A percentile compares a stretch with the other conserved stretches of the same genome.
Conservation (phyloP, 2,113 vertebrate genomes). For the Falco punctatus region DNA sequence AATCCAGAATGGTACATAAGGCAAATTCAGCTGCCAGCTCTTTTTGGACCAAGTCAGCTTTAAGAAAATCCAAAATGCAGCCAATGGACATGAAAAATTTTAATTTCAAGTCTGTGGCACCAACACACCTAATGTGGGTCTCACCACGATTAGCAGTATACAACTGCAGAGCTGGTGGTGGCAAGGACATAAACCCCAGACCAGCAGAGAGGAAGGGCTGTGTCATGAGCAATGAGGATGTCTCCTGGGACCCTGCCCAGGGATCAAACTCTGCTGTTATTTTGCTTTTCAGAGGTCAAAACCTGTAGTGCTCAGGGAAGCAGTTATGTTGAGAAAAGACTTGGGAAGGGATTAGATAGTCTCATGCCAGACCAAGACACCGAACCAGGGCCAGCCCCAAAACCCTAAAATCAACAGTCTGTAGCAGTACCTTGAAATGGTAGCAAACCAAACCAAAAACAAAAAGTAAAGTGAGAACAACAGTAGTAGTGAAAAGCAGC, state of each 20-base stretch:
- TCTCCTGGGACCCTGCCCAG: not conserved
- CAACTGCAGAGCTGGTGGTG: accelerated
- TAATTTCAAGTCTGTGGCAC: not conserved
- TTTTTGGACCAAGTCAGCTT: not conserved
- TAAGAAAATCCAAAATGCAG: not conserved
- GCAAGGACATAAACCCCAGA: not conserved
- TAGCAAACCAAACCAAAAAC: not conserved
- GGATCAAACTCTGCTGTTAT: not conserved
- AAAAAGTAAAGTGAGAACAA: not conserved
- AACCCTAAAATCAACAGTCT: not conserved
- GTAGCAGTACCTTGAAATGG: not conserved
- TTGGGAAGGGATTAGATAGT: not conserved
- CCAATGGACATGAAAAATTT: not conserved
- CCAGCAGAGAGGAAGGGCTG: accelerated
- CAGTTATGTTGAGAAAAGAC: not conserved
- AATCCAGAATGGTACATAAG: not conserved
- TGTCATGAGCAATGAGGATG: accelerated
- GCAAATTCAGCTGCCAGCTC: not conserved
- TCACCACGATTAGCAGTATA: not conserved
- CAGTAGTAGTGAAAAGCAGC: not conserved
- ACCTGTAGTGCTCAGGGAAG: not conserved
- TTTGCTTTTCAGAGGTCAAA: not conserved
- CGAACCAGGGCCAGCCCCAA: not conserved
- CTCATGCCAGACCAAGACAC: not conserved
- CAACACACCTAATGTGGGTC: not conserved